These are phyloP conservation scores for Pherbina coryleti DNA, from an alignment of 2,888 invertebrate genomes.

Conservation along the genomic window DNA sequence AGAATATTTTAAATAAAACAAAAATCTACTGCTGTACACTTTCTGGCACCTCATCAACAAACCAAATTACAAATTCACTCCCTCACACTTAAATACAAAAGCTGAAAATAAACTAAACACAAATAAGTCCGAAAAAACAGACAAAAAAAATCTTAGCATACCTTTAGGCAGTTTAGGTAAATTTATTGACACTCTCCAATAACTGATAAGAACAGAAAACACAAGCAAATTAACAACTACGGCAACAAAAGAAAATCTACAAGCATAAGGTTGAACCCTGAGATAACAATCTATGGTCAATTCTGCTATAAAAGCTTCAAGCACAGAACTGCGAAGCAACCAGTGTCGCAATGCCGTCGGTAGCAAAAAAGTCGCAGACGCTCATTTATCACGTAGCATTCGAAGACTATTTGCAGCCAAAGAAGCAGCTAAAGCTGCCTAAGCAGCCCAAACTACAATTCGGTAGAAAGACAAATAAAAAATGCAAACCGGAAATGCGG, in stretches of 20 bases:
- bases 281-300: not conserved
- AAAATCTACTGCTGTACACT: no score
- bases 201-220: no score
- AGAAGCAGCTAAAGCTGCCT: not conserved
- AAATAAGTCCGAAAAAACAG: not conserved
- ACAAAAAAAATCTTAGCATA: not conserved
- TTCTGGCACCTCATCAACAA: no score
- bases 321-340: not conserved
- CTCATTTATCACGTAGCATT: slow-evolving; percentile 26
- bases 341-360: not conserved
- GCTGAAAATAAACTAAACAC: not conserved
- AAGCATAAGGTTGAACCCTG: slow-evolving; percentile 7
- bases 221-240: not conserved
- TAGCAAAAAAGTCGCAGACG: not conserved
- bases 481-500: slow-evolving; percentile 32
- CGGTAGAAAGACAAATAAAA: not conserved
- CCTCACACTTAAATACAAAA: no score
- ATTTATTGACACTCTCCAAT: not conserved
- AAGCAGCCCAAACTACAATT: not conserved
- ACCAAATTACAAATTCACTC: no score
- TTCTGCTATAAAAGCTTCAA: slow-evolving; percentile 5
- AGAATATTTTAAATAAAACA: no score
- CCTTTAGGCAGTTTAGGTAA: not conserved
- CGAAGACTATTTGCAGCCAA: slow-evolving; percentile 37
- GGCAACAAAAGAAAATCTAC: not conserved